Evolutionary conservation across 2,888 invertebrate species (phyloP).

Genomic region (Nesidiocoris tenuis): DNA sequence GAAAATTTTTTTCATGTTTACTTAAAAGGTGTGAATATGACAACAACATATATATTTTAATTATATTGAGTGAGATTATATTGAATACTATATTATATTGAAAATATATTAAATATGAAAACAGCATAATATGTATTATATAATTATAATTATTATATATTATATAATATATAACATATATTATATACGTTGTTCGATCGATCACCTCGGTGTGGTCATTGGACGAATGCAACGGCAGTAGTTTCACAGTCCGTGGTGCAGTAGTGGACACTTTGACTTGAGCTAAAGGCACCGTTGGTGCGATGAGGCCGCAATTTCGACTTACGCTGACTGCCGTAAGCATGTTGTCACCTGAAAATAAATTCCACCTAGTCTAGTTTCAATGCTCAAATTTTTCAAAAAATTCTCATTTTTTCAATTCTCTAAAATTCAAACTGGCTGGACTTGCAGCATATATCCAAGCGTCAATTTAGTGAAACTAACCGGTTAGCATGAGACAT

Average conservation of each 20-base stretch:
- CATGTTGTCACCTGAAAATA: slow-evolving; percentile 71
- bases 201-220: slow-evolving; percentile 45
- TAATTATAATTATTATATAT: neutral
- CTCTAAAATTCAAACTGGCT: too few species aligned
- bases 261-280: slow-evolving; percentile 55
- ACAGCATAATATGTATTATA: neutral
- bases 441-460: too few species aligned
- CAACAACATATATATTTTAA: too few species aligned
- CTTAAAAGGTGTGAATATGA: too few species aligned
- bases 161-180: neutral
- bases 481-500: slow-evolving; percentile 87
- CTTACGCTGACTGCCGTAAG: slow-evolving; percentile 92
- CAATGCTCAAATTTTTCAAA: neutral
- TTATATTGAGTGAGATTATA: too few species aligned
- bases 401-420: neutral
- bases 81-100: too few species aligned
- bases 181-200: too few species aligned
- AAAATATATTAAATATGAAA: too few species aligned
- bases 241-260: slow-evolving; percentile 48
- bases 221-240: slow-evolving; percentile 44
- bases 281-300: slow-evolving; percentile 53
- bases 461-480: slow-evolving; percentile 45
- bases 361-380: too few species aligned
- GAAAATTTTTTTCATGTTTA: too few species aligned
- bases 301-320: slow-evolving; percentile 78